Evolutionary conservation across 2,797 vertebrate species (phyloP).

Genomic region (Sebastes iracundus): DNA sequence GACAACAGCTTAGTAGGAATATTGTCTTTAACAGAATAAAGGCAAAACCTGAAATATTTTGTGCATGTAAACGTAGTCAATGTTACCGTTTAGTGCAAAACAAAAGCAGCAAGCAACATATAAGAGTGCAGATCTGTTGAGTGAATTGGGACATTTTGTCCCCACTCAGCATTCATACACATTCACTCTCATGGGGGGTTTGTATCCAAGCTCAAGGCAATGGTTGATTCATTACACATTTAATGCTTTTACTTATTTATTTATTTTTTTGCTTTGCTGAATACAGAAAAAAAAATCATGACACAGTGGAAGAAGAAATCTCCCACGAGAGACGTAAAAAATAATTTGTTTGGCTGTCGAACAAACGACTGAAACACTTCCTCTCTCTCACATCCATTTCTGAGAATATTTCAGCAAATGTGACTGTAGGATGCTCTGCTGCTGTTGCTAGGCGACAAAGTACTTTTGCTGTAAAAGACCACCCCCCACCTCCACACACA

Average conservation of each 20-base stretch:
- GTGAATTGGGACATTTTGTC: conserved; percentile 52
- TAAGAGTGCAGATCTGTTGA: background rate
- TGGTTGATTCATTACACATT: background rate
- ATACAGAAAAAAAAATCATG: background rate
- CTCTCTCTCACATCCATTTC: background rate
- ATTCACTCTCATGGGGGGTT: background rate
- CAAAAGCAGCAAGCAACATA: background rate
- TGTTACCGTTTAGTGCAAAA: conserved; percentile 9
- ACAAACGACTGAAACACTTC: conserved; percentile 27
- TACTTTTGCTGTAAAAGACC: conserved; percentile 69
- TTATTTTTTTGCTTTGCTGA: conserved; percentile 33
- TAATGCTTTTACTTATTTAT: background rate
- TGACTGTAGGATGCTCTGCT: conserved; percentile 58
- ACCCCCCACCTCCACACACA: background rate
- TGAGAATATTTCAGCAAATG: conserved; percentile 45
- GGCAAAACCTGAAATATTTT: too few relatives aligned
- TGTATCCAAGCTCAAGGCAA: background rate
- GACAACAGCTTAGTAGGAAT: too few relatives aligned
- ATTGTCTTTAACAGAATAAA: too few relatives aligned
- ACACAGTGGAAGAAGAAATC: conserved; percentile 39
- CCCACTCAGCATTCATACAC: conserved; percentile 17
- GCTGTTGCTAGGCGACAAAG: conserved; percentile 85
- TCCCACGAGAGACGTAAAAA: conserved; percentile 25
- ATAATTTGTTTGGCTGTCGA: conserved; percentile 21
- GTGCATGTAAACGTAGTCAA: background rate